Evolutionary conservation across 2,797 vertebrate species (phyloP), one percentile per base, ranked within the genome.

Genomic region (Oreortyx pictus): DNA sequence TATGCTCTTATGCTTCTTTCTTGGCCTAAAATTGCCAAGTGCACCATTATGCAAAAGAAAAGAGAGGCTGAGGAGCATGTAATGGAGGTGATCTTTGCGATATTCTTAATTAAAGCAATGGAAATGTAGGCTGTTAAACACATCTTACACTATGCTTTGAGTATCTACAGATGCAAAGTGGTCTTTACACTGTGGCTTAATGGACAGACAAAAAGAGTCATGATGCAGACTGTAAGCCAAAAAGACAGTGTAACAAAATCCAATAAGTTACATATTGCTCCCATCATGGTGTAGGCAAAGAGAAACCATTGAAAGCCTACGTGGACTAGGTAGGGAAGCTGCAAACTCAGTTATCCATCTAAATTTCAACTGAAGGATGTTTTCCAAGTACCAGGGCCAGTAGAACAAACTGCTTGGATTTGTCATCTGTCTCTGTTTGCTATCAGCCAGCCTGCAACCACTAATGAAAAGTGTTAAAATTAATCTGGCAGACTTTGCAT

Each of bases 391-490:
- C 6, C 27, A 76, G 56, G 67, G 64, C 67, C 83, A 86, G 56
- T 9, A 91, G 86, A 91, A 94, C 65, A 89, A 86, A 56, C 73
- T 68, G 59, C 67, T 81, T 82, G 71, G 7, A 2, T 88, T 90
- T 94, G 60, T 90, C 90, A 86, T 95, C 94, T 96, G 90, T 81
- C 64, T 92, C n/a, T 29, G 76, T 86, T 77, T 76, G 64, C 0
- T 1, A 74, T 86, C 86, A 90, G 83, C 71, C 41, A 68, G n/a
- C 39, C 65, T 72, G 74, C 78, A 94, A 78, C 81, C 79, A 43
- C 71, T 86, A 76, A 94, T 90, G 90, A 77, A 79, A 82, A 86
- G 86, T 79, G 71, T 94, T 93, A 91, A 91, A 94, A 84, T 0
- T 0, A 86, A 88, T 47, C 78, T 94, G 88, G 67, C 78, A 90